A percentile compares a stretch with the other conserved stretches of the same genome.
These are phyloP conservation scores for Cephus nigrinus DNA, from an alignment of 2,888 invertebrate genomes.

Conservation along the genomic window DNA sequence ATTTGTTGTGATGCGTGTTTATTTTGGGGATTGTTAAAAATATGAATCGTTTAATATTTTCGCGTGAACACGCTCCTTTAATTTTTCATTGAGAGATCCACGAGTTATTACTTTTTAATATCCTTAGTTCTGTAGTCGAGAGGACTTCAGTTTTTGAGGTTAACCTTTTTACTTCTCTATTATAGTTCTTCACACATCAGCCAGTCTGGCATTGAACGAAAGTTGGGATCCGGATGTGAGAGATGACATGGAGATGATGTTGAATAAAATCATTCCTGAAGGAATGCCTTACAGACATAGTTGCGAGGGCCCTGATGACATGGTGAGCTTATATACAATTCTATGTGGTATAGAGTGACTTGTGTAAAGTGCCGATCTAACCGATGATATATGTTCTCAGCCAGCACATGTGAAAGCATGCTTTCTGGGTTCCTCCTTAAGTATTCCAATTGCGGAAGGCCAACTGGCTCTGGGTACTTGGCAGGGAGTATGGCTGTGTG, in stretches of 20 bases:
- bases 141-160: not conserved
- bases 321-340: constrained; percentile 75
- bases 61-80: not conserved
- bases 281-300: constrained; percentile 95
- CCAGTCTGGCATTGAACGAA: constrained; percentile 96
- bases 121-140: not conserved
- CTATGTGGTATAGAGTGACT: not conserved
- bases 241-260: constrained; percentile 99
- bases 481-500: constrained; percentile 99
- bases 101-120: not conserved
- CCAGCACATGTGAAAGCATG: constrained; percentile 98
- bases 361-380: not conserved
- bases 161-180: not conserved
- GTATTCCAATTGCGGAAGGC: constrained; percentile 96
- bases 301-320: constrained; percentile 98
- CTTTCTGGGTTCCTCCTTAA: constrained; percentile 94
- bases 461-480: constrained; percentile 95
- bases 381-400: constrained; percentile 68
- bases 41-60: not conserved
- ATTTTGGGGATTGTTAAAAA: not conserved
- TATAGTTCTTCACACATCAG: constrained; percentile 95
- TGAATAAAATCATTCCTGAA: constrained; percentile 98
- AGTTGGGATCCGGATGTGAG: constrained; percentile 98
- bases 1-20: not conserved
- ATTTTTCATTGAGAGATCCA: not conserved